phyloP scores from a whole-genome alignment of 2,888 invertebrate genomes.

The Trachelus troglodyta region DNA sequence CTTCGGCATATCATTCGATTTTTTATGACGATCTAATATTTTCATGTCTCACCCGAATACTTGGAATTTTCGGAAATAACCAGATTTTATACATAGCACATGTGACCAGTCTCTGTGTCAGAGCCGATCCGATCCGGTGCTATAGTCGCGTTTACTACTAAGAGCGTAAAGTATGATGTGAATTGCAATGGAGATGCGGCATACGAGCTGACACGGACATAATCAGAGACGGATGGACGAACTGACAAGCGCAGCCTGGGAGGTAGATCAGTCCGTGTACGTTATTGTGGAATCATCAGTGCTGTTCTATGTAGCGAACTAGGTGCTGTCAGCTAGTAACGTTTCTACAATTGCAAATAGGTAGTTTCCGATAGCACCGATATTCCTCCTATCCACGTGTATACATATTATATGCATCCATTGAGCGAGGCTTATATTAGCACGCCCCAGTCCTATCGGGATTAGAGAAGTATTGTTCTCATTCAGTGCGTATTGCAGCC shows the following conservation, averaged over 20 bases:
- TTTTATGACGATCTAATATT: not conserved
- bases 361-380: conserved; percentile 27
- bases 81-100: not conserved
- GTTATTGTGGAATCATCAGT: conserved; percentile 40
- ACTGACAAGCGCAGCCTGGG: not conserved
- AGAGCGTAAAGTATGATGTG: not conserved
- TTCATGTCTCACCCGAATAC: not conserved
- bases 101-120: not conserved
- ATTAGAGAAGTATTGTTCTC: not conserved
- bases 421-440: not conserved
- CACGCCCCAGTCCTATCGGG: not conserved
- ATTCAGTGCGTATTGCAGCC: not conserved
- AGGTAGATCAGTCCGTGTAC: conserved; percentile 16
- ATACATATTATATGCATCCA: not conserved
- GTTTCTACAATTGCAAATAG: conserved; percentile 29
- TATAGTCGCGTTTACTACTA: too few relatives aligned
- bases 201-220: not conserved
- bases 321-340: conserved; percentile 28
- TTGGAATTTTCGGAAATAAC: not conserved
- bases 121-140: too few relatives aligned
- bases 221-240: not conserved
- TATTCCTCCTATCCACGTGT: conserved; percentile 11
- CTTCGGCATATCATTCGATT: not conserved
- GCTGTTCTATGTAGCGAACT: conserved; percentile 1
- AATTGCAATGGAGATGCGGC: not conserved